Evolutionary conservation across 1,140 invertebrate species (phyloP).

Genomic region (Trichonephila clavipes): DNA sequence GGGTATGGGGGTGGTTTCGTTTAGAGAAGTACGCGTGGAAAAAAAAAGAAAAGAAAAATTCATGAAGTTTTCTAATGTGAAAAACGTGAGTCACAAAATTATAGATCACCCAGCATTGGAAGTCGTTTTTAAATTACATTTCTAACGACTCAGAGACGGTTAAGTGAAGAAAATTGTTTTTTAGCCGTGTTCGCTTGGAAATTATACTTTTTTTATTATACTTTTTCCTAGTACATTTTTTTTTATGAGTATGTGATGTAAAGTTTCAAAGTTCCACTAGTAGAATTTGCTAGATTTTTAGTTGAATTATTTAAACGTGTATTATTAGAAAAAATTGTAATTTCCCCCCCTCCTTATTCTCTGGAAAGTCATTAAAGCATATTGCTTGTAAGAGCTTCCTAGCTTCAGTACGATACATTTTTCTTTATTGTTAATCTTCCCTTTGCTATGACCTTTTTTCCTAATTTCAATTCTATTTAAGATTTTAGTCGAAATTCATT

Average conservation of each 20-base stretch:
- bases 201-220: constrained; percentile 11
- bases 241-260: not conserved
- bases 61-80: constrained; percentile 61
- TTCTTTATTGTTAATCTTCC: too few species aligned
- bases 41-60: constrained; percentile 43
- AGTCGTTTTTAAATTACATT: constrained; percentile 68
- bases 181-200: constrained; percentile 5
- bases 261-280: not conserved
- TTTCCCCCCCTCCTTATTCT: too few species aligned
- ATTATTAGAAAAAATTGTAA: too few species aligned
- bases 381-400: too few species aligned
- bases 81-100: constrained; percentile 67
- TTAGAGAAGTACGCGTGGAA: not conserved
- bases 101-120: not conserved
- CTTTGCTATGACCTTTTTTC: too few species aligned
- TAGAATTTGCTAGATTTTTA: not conserved
- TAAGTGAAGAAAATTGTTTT: constrained; percentile 55
- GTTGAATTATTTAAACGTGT: not conserved
- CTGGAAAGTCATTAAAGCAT: too few species aligned
- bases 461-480: too few species aligned
- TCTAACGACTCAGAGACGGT: constrained; percentile 62
- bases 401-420: too few species aligned
- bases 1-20: not conserved
- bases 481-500: too few species aligned
- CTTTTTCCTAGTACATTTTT: not conserved